These are phyloP conservation scores for Halocynthia roretzi DNA, from an alignment of 23 tunicate species.

Conservation along the genomic window DNA sequence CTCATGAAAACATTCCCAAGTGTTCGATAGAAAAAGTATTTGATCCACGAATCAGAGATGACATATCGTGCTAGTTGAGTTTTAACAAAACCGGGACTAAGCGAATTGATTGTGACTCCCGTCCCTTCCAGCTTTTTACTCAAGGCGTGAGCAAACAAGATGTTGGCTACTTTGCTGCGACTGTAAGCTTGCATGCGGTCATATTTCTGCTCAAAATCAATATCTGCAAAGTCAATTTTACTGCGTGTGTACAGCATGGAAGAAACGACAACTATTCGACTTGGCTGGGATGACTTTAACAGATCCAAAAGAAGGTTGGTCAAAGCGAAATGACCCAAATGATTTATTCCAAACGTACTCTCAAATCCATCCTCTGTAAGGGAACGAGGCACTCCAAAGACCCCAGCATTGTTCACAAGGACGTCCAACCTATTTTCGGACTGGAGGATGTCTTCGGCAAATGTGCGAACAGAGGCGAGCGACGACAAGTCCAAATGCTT, in stretches of 20 bases:
- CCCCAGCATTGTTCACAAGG: conserved; percentile 31
- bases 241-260: conserved; percentile 9
- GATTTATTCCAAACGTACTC: conserved; percentile 57
- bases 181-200: neutral
- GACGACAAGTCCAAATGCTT: conserved; percentile 12
- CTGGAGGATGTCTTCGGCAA: conserved; percentile 3
- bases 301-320: conserved; percentile 66
- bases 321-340: conserved; percentile 75
- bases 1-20: neutral
- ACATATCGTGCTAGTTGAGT: conserved; percentile 7
- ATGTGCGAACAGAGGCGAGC: neutral
- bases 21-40: neutral
- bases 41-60: conserved; percentile 5
- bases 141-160: conserved; percentile 25
- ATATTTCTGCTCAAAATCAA: neutral
- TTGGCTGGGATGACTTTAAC: conserved; percentile 27
- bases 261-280: conserved; percentile 11
- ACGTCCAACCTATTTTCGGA: conserved; percentile 17
- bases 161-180: conserved; percentile 17
- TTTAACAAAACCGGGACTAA: conserved; percentile 18
- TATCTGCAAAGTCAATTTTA: conserved; percentile 1
- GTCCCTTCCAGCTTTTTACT: conserved; percentile 8
- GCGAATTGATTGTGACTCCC: conserved; percentile 2
- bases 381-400: conserved; percentile 20
- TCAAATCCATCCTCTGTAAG: conserved; percentile 44